Conservation (phyloP, 2,113 vertebrate genomes). For the Ochotona princeps region DNA sequence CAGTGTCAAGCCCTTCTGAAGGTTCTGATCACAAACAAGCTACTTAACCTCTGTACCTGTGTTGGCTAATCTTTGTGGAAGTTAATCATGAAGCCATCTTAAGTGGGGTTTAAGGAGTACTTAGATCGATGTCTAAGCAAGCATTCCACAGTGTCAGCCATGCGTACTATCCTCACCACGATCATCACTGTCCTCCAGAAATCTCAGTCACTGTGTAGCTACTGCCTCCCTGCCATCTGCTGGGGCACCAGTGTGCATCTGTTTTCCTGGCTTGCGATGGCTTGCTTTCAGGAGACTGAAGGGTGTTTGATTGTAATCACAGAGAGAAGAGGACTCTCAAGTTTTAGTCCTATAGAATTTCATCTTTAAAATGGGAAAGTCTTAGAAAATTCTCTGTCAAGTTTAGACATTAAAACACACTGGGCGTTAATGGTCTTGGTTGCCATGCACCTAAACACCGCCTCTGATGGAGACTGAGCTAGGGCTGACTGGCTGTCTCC, state of each 20-base stretch:
- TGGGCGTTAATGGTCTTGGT: background rate
- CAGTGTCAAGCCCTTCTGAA: background rate
- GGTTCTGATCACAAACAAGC: accelerated
- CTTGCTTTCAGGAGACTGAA: background rate
- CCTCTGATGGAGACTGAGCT: background rate
- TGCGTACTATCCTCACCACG: accelerated
- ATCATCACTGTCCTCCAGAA: background rate
- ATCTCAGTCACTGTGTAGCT: background rate
- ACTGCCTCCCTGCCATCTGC: background rate
- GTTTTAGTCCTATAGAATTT: background rate
- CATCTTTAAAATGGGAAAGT: slow-evolving; percentile 38
- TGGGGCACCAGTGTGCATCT: background rate
- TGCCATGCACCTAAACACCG: background rate
- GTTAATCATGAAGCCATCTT: background rate
- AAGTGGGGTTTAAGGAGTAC: accelerated
- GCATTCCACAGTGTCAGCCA: background rate
- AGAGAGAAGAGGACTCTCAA: background rate
- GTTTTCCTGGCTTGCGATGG: too few species aligned
- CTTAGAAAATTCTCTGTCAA: slow-evolving; percentile 30
- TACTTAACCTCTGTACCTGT: background rate
- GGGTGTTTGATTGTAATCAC: background rate
- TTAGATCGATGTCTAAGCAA: accelerated
- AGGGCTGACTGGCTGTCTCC: background rate
- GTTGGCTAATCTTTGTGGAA: background rate
- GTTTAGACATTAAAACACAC: slow-evolving; percentile 34